Percentiles rank a stretch among this genome's conserved stretches.
Conservation (phyloP, 2,797 vertebrate genomes). For the Lagodon rhomboides region DNA sequence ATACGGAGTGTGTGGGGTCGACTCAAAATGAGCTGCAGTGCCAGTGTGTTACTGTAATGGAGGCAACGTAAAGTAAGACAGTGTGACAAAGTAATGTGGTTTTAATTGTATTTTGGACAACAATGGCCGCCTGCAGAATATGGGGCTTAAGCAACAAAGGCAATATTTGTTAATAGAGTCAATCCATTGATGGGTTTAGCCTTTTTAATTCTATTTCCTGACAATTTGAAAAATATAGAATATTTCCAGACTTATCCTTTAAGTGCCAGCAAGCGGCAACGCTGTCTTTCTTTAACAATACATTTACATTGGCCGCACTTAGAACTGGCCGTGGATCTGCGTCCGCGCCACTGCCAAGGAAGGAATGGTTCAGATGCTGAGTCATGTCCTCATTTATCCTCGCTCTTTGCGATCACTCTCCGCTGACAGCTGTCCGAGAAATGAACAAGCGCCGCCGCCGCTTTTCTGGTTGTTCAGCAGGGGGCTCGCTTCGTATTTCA, state of each 20-base stretch:
- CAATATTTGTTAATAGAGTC: background rate
- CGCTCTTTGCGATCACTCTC: conserved; percentile 45
- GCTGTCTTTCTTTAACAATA: conserved; percentile 31
- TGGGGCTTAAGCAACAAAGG: background rate
- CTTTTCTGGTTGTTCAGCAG: conserved; percentile 50
- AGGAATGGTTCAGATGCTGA: conserved; percentile 48
- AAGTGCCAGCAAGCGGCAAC: background rate
- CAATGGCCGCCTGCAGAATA: background rate
- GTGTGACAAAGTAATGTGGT: background rate
- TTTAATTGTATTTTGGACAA: conserved; percentile 9
- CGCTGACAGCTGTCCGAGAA: conserved; percentile 54
- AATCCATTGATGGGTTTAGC: background rate
- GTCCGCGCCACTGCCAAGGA: conserved; percentile 24
- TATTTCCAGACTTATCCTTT: conserved; percentile 4
- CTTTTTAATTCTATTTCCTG: background rate
- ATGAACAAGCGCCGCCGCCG: conserved; percentile 33
- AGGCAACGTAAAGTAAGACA: background rate
- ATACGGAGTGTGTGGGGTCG: background rate
- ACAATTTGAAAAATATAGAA: conserved; percentile 4
- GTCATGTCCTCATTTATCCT: conserved; percentile 45
- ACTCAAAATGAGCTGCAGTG: background rate
- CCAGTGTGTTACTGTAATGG: background rate
- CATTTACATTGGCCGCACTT: conserved; percentile 23
- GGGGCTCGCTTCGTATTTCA: conserved; percentile 50
- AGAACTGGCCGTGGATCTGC: conserved; percentile 13